phyloP scores from a whole-genome alignment of 1,140 invertebrate genomes.

The Halesus radiatus region DNA sequence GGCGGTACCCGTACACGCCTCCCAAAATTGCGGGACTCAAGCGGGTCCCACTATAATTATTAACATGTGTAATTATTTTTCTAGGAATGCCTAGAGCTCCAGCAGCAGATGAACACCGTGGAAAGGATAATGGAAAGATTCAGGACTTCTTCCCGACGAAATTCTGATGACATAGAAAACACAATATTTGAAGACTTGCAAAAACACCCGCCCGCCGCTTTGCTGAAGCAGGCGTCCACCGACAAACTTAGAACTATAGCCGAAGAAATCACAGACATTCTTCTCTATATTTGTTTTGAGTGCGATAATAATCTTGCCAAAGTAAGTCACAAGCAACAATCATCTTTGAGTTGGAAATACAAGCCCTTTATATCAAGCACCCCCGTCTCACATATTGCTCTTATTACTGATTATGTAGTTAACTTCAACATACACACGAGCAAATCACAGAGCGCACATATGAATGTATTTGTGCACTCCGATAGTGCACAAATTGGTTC shows the following conservation, averaged over 20 bases:
- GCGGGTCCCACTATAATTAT: no score
- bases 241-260: constrained; percentile 86
- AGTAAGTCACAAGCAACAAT: background rate
- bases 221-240: constrained; percentile 74
- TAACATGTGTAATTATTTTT: no score
- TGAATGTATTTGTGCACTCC: no score
- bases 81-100: constrained; percentile 64
- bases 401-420: no score
- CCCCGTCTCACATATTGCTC: no score
- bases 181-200: constrained; percentile 37
- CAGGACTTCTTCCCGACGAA: constrained; percentile 60
- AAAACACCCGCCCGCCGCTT: constrained; percentile 63
- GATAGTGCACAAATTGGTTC: no score
- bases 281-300: constrained; percentile 80
- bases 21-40: no score
- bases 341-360: no score
- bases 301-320: constrained; percentile 60
- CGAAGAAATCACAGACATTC: constrained; percentile 84
- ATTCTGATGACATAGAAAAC: constrained; percentile 58
- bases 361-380: no score
- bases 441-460: no score
- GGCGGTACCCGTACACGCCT: no score
- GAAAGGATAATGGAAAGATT: constrained; percentile 64
- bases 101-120: constrained; percentile 67
- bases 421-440: no score